Conservation (phyloP, 1,140 invertebrate genomes). For the Brachionus asplanchnoidis region DNA sequence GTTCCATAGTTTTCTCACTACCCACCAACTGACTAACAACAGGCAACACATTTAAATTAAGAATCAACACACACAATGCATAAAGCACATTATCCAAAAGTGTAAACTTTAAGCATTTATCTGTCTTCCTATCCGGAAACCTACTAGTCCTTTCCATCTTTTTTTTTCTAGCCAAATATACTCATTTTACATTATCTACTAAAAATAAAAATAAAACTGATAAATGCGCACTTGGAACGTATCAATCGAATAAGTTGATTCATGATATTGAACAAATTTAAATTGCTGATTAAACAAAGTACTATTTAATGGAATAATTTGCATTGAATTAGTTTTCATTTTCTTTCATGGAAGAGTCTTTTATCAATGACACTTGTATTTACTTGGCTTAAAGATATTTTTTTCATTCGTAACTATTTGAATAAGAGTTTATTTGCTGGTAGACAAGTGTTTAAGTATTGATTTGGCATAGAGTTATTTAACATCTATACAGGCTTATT, state of each 20-base stretch:
- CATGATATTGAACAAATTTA: neutral
- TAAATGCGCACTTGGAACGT: neutral
- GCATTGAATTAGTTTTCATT: neutral
- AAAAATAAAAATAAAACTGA: neutral
- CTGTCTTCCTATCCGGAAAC: neutral
- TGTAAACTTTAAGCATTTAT: neutral
- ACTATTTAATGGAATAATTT: neutral
- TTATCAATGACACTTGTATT: neutral
- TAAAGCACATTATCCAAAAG: neutral
- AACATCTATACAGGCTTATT: neutral
- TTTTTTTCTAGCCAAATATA: neutral
- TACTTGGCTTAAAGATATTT: neutral
- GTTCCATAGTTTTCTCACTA: conserved; percentile 41
- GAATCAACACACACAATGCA: neutral
- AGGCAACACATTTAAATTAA: conserved; percentile 21
- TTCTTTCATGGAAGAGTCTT: neutral
- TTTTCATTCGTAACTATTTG: neutral
- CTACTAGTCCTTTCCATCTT: neutral
- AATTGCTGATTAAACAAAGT: neutral
- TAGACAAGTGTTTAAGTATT: neutral
- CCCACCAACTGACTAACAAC: conserved; percentile 34
- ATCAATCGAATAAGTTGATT: neutral
- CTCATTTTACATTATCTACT: neutral
- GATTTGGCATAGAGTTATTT: neutral
- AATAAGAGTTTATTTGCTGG: conserved; percentile 2